phyloP scores from a whole-genome alignment of 2,113 vertebrate genomes.

The Tylochromis polylepis region DNA sequence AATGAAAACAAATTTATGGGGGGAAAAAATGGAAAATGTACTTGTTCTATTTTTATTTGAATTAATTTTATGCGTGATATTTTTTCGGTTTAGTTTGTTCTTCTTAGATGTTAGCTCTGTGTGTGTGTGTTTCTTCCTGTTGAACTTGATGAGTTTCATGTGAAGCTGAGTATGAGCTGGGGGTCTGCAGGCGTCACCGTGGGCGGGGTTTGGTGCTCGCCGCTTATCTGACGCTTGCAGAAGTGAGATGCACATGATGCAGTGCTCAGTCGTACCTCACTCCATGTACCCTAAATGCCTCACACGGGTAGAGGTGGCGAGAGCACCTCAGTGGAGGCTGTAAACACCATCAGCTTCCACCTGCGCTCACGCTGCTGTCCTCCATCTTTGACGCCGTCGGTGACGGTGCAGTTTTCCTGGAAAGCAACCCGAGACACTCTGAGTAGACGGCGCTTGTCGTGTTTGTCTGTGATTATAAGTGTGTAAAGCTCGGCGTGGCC shows the following conservation, averaged over 20 bases:
- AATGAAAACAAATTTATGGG: neutral
- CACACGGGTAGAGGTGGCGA: neutral
- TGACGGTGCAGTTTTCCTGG: neutral
- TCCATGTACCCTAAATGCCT: neutral
- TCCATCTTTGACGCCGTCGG: neutral
- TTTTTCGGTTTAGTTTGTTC: neutral
- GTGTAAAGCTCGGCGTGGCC: neutral
- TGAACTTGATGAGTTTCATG: neutral
- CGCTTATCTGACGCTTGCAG: conserved; percentile 31
- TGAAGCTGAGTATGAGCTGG: neutral
- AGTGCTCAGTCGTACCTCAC: neutral
- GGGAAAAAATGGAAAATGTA: neutral
- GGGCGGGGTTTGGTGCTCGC: neutral
- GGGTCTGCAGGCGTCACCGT: neutral
- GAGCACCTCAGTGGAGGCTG: neutral
- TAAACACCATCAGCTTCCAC: neutral
- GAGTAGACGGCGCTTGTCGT: neutral
- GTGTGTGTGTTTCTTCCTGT: neutral
- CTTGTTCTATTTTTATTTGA: neutral
- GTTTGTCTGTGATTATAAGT: neutral
- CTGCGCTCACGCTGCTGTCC: neutral
- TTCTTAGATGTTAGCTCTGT: too few species aligned
- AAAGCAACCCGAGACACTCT: neutral
- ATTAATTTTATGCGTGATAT: neutral
- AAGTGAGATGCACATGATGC: neutral